Evolutionary conservation across 2,888 invertebrate genomes (phyloP), one percentile per base, ranked within the genome.

Genomic region (Cryptophagus acutangulus): DNA sequence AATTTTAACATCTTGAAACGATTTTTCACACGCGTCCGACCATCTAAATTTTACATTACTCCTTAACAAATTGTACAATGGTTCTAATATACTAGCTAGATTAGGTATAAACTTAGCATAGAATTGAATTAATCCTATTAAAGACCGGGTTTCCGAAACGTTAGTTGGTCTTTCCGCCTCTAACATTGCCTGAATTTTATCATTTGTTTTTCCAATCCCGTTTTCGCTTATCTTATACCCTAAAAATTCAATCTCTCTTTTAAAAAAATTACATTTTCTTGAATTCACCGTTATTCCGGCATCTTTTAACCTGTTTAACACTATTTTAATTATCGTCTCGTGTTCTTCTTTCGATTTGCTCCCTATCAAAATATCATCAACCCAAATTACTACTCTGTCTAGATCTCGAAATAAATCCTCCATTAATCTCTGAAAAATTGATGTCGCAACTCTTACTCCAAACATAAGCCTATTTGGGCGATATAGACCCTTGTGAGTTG

Each of bases 401-500:
- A 60, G 41, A 6, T 57, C 62, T 30, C 40, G 37, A 10, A 67
- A 38, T 20, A 62, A 41, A 26, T 51, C 40, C 42, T 67, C 65
- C 30, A 65, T 46, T 9, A 51, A 49, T 15, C 46, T 38, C 39
- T 66, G 64, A 43, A 66, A 64, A 29, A 63, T 59, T 2, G 58
- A 15, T 52, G 53, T n/a, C 12, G 36, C 39, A 2, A 12, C 4
- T 16, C 1, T 34, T 18, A 38, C 17, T 2, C 66, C 68, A 50
- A 57, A 65, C 2, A 61, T 58, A 16, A 66, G 40, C 13, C 65
- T 50, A 28, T 61, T 61, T 28, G 59, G 57, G n/a, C 45, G 41
- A 41, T 51, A 67, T 2, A 66, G 33, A 0, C 67, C 66, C 17
- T 55, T 54, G 18, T 61, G 64, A 1, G 65, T 66, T 10, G 46